Conservation (phyloP, 2,113 vertebrate genomes). For the Gallinago media region DNA sequence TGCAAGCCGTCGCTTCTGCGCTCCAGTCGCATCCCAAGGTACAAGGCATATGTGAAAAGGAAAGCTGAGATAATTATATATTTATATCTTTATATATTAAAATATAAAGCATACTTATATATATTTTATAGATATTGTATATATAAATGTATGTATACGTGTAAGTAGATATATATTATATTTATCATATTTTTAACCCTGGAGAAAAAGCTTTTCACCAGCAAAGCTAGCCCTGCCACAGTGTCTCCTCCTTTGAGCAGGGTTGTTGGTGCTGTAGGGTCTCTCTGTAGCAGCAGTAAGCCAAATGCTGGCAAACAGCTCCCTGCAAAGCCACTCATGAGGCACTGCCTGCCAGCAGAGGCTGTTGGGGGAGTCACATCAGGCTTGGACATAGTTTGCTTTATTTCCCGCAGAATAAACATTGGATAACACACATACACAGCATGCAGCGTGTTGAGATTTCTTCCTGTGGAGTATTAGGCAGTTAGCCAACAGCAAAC, state of each 20-base stretch:
- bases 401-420: background rate
- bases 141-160: rapidly evolving
- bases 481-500: background rate
- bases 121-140: background rate
- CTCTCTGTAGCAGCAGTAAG: background rate
- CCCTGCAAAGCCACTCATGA: background rate
- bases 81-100: background rate
- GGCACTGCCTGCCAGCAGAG: background rate
- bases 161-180: background rate
- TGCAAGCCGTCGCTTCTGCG: background rate
- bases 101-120: background rate
- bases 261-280: rapidly evolving
- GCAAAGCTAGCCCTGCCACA: background rate
- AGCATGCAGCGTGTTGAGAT: rapidly evolving
- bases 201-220: background rate
- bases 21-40: rapidly evolving
- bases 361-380: background rate
- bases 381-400: background rate
- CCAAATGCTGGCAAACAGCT: background rate
- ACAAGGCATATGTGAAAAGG: background rate
- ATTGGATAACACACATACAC: background rate
- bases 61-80: background rate
- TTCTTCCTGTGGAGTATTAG: background rate
- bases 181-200: background rate
- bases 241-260: background rate